Evolutionary conservation across 2,797 vertebrate genomes (phyloP), one percentile per base, ranked within the genome.

Genomic region (Muscicapa striata): DNA sequence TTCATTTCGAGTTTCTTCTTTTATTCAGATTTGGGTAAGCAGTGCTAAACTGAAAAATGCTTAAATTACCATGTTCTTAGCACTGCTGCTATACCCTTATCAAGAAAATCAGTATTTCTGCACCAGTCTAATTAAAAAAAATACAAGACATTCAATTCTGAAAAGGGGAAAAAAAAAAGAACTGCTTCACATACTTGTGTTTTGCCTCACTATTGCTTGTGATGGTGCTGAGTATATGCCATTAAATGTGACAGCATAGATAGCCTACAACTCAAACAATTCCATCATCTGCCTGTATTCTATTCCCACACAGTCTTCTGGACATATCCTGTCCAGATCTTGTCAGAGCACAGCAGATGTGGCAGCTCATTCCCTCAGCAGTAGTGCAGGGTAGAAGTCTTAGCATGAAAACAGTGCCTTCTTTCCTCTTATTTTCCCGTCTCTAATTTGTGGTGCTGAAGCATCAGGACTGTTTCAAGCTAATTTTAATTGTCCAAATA

Each of bases 301-400:
- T 63, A 57, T 70, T 93, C 43, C 51, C 41, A 77, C 63, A 69
- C 8, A 67, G 68, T 68, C 46, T 90, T 74, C 69, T 86, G 93
- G 79, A 91, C 36, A 66, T 59, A 86, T 19, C 49, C 76, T 68
- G 34, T 83, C 91, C 89, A 54, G 41, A 88, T 64, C 73, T 72
- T 92, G 90, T 90, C 90, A 88, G 58, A 67, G 82, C 29, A 87
- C 49, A 89, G 75, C 72, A 91, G 66, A 78, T 72, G 88, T 90
- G 92, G 83, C 92, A 96, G 86, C 66, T 93, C 86, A 93, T 90
- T 92, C 95, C 83, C 90, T 73, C 69, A 84, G 58, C 41, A 73
- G 66, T 26, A 82, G 64, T 58, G 63, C 6, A 84, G 43, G 21
- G 57, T 13, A 95, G 70, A 36, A 96, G 79, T n/a, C 40, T 61